These are phyloP conservation scores for Caenorhabditis sp. DNA, from an alignment of 2,888 invertebrate species.

Conservation along the genomic window DNA sequence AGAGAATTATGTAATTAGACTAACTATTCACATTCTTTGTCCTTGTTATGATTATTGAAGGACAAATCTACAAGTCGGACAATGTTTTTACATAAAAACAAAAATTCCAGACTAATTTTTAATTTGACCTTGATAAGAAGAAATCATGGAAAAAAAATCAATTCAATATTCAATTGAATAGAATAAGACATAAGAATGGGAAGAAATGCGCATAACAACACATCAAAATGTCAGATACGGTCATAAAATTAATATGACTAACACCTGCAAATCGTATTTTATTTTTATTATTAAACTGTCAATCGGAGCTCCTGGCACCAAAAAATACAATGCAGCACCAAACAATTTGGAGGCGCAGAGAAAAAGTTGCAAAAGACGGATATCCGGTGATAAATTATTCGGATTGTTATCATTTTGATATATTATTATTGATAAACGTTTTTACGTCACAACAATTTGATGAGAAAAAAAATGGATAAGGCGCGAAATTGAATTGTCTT, in stretches of 20 bases:
- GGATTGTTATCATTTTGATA: not conserved
- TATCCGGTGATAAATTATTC: not conserved
- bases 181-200: not conserved
- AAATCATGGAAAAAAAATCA: not conserved
- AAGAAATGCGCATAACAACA: not conserved
- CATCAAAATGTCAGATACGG: not conserved
- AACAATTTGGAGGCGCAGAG: not conserved
- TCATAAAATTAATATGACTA: slow-evolving; percentile 1
- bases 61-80: not conserved
- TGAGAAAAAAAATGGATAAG: not conserved
- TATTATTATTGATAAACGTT: not conserved
- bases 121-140: not conserved
- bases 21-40: not conserved
- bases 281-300: not conserved
- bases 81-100: not conserved
- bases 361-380: not conserved
- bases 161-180: not conserved
- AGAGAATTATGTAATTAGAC: not conserved
- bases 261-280: not conserved
- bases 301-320: too few relatives aligned
- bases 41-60: not conserved
- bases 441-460: not conserved
- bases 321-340: too few relatives aligned
- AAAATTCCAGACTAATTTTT: slow-evolving; percentile 1
- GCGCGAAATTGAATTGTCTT: not conserved